phyloP scores from a whole-genome alignment of 1,140 invertebrate species.

The Drosophila mayri region DNA sequence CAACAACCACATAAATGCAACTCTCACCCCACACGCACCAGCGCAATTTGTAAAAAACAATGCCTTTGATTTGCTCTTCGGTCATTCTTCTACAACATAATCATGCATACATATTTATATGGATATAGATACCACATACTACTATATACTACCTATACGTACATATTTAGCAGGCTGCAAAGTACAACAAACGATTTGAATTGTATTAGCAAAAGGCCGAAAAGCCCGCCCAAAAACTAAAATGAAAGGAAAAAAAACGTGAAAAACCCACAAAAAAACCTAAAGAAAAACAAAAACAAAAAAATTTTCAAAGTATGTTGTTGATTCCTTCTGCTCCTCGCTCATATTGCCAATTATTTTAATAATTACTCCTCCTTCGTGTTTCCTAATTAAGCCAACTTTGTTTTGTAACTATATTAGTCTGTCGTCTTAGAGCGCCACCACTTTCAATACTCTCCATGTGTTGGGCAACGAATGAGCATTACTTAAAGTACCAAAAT shows the following conservation, averaged over 20 bases:
- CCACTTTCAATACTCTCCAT: constrained; percentile 71
- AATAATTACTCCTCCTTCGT: constrained; percentile 42
- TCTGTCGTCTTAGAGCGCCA: constrained; percentile 45
- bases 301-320: constrained; percentile 59
- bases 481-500: constrained; percentile 76
- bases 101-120: constrained; percentile 78
- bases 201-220: constrained; percentile 70
- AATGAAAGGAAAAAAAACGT: constrained; percentile 37
- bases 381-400: constrained; percentile 60
- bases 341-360: constrained; percentile 83
- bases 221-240: constrained; percentile 69
- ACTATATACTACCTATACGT: constrained; percentile 61
- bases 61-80: constrained; percentile 78
- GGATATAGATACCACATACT: constrained; percentile 69
- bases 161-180: constrained; percentile 67
- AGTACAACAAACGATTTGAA: constrained; percentile 77
- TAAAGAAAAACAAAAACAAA: constrained; percentile 1
- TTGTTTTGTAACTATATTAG: constrained; percentile 66
- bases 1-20: constrained; percentile 66
- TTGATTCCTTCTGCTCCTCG: constrained; percentile 77
- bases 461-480: constrained; percentile 71
- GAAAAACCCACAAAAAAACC: constrained; percentile 24
- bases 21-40: constrained; percentile 18
- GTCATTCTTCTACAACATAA: constrained; percentile 67
- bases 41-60: constrained; percentile 53